Base-by-base conservation (phyloP, 2,113 vertebrate genomes). In the Synodontis membranacea region DNA sequence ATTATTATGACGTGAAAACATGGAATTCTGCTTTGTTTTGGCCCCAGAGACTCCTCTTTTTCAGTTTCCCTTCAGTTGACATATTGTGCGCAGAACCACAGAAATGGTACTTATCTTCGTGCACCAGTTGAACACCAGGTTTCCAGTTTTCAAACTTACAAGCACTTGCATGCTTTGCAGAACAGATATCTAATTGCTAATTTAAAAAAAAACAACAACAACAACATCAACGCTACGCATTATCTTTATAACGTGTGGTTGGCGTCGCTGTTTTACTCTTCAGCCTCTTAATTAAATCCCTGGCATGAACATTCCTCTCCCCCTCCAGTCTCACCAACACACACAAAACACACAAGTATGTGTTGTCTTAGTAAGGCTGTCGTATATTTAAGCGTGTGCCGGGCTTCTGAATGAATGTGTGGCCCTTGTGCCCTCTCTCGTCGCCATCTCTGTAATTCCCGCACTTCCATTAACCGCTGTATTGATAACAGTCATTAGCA, bases 401-500 rank as follows among this genome's bases (percentile, higher is more conserved):
- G 94, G 95, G 94, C 80, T 88, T 88, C 94, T 93, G 94, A 96
- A 96, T 97, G 95, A 96, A 95, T 95, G 93, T 92, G 93, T 95
- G 95, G 96, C 95, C 95, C 91, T 74, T 93, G 88, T 90, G 94
- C 95, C 96, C 94, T 86, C 91, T 95, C 92, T 91, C 93, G 94
- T 94, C 94, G 92, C 90, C 93, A 92, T 93, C 96, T 92, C 93
- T 95, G 90, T 96, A 96, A 95, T 96, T 96, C 96, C 94, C 93
- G 94, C 88, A 93, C 95, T 94, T 95, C 96, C 96, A 97, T 97
- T 96, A 96, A 88, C 90, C 93, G 94, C 94, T 96, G 96, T 98
- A 96, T 97, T 96, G 97, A 94, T 97, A 97, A 96, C 95, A 93
- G 91, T 92, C 94, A 97, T 99, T 99, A 97, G 97, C 98, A 99